Base-by-base conservation (phyloP, 2,113 vertebrate genomes). In the Syngnathus scovelli region DNA sequence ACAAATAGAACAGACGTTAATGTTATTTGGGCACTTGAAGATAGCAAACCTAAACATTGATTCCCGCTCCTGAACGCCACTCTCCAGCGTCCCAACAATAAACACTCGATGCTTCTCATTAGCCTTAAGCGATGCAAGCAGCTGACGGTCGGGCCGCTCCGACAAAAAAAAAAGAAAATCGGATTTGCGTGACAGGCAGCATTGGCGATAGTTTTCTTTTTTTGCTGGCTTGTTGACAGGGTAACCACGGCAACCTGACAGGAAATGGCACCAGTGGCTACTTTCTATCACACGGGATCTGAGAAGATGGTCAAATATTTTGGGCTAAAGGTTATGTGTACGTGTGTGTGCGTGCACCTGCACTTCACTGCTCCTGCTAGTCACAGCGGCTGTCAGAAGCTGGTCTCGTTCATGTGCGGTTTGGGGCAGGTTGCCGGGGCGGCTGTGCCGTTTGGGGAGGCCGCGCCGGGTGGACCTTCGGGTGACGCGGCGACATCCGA, bases 401-500 rank as follows among this genome's bases (percentile, higher is more conserved):
- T 94, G 56, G 94, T 95, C 76, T 95, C 94, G 0, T 92, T 96
- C 84, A 96, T 90, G 43, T 87, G 88, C 54, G 85, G 88, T 69
- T 92, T 93, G 46, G 92, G 84, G 76, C 87, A 88, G 75, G 83
- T 79, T 18, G 90, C 68, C 2, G 87, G 68, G 1, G 37, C 80
- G 1, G 83, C 36, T 0, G 41, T 11, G 18, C 64, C 38, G 7
- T 3, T 33, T 0, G 90, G n/a, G 77, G 64, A 23, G 5, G 86
- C 69, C 5, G 79, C 49, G 54, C 75, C 59, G 4, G 60, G 13
- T 4, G 72, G 0, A 61, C 70, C 56, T 49, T 87, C 61, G 0
- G 82, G 56, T 5, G 81, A 62, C 46, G 79, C 6, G 10, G 85
- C 48, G 4, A 68, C 67, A 0, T 91, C 90, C 0, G 1, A 68